Conservation (phyloP, 2,797 vertebrate species). For the Leuciscus waleckii region DNA sequence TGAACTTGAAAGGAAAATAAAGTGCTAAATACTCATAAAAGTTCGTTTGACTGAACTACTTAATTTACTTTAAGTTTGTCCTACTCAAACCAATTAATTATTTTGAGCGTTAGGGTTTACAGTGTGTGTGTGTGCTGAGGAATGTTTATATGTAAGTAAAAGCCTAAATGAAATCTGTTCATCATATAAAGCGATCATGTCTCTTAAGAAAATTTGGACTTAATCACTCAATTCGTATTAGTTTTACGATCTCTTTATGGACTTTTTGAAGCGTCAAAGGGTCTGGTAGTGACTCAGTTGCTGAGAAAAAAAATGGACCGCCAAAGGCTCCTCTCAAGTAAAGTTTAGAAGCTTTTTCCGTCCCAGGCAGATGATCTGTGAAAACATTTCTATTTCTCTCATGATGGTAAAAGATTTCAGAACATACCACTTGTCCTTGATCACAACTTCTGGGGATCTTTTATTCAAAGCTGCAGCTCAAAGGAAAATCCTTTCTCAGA, state of each 20-base stretch:
- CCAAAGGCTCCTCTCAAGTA: neutral
- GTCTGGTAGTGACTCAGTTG: neutral
- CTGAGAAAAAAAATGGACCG: neutral
- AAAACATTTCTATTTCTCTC: neutral
- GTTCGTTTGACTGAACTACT: too few species aligned
- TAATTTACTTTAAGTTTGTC: too few species aligned
- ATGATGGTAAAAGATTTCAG: constrained; percentile 24
- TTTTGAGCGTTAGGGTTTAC: too few species aligned
- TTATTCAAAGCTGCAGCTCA: constrained; percentile 28
- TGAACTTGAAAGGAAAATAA: too few species aligned
- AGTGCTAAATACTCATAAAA: too few species aligned
- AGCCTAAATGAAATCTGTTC: too few species aligned
- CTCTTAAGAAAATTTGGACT: neutral
- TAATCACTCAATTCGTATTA: neutral
- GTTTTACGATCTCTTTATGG: neutral
- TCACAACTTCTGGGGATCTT: constrained; percentile 23
- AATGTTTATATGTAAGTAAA: neutral
- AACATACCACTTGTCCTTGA: constrained; percentile 11
- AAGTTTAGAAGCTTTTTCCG: neutral
- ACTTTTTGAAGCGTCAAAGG: neutral
- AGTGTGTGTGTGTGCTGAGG: too few species aligned
- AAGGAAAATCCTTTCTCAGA: constrained; percentile 32
- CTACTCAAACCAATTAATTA: too few species aligned
- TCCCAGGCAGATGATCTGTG: constrained; percentile 1
- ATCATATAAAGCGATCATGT: too few species aligned